Evolutionary conservation across 2,888 invertebrate genomes (phyloP).

Genomic region (Amblyteles armatorius): DNA sequence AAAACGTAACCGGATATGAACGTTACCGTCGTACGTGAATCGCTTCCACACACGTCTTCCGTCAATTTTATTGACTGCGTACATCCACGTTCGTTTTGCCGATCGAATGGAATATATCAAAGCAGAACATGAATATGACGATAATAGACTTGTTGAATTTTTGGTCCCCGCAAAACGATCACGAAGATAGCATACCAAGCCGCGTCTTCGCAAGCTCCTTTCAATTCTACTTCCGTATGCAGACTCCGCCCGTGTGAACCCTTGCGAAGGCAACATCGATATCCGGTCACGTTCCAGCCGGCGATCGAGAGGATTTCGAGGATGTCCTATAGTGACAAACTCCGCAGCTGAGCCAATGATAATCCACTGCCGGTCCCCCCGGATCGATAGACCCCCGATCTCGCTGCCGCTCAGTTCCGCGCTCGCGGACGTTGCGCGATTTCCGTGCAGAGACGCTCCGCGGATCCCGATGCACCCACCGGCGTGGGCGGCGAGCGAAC

Average conservation of each 20-base stretch:
- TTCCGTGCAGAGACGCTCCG: neutral
- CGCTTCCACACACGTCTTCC: too few relatives aligned
- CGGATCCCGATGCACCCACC: neutral
- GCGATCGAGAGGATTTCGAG: conserved; percentile 20
- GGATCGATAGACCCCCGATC: conserved; percentile 32
- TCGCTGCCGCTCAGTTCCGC: conserved; percentile 23
- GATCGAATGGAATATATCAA: too few relatives aligned
- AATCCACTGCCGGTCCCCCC: conserved; percentile 21
- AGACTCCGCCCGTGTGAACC: neutral
- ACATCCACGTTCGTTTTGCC: too few relatives aligned
- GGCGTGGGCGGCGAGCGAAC: conserved; percentile 1
- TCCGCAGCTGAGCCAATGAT: conserved; percentile 35
- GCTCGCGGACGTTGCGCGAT: neutral
- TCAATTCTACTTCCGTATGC: neutral
- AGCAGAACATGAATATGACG: too few relatives aligned
- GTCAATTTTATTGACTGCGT: too few relatives aligned
- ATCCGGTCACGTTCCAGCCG: neutral
- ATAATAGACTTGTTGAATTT: too few relatives aligned
- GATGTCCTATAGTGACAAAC: conserved; percentile 4
- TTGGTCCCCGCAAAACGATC: too few relatives aligned
- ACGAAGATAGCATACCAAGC: too few relatives aligned
- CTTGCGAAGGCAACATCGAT: neutral
- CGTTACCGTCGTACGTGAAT: too few relatives aligned
- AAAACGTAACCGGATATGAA: too few relatives aligned
- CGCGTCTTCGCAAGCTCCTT: neutral